phyloP scores from a whole-genome alignment of 2,888 invertebrate species.

The Drosophila borborema region DNA sequence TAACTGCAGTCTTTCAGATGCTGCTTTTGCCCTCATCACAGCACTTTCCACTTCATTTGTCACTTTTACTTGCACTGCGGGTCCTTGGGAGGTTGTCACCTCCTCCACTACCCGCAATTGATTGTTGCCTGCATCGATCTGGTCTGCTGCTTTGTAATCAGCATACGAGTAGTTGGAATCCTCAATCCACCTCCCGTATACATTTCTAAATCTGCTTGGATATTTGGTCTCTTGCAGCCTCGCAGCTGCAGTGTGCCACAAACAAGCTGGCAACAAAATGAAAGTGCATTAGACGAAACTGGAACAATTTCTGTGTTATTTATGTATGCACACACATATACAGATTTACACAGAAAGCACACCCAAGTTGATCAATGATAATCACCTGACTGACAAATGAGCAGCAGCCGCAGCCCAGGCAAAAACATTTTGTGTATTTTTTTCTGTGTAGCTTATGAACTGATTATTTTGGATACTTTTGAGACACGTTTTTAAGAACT shows the following conservation, averaged over 20 bases:
- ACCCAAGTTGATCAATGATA: slow-evolving; percentile 29
- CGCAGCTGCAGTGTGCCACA: slow-evolving; percentile 70
- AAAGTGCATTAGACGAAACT: slow-evolving; percentile 73
- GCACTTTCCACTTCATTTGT: slow-evolving; percentile 81
- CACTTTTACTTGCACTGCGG: slow-evolving; percentile 81
- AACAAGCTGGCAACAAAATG: slow-evolving; percentile 65
- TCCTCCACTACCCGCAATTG: slow-evolving; percentile 53
- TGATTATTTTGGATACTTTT: slow-evolving; percentile 13
- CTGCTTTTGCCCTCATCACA: slow-evolving; percentile 43
- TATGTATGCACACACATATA: not conserved
- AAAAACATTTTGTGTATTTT: slow-evolving; percentile 30
- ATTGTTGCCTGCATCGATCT: slow-evolving; percentile 70
- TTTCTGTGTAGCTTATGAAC: slow-evolving; percentile 4
- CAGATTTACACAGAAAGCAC: not conserved
- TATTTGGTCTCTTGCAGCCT: slow-evolving; percentile 24
- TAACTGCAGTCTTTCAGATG: slow-evolving; percentile 13
- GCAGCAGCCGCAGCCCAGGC: slow-evolving; percentile 46
- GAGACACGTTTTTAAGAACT: not conserved
- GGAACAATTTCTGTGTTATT: slow-evolving; percentile 44
- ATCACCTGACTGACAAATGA: slow-evolving; percentile 70
- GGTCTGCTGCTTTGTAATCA: slow-evolving; percentile 61
- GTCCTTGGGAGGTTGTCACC: slow-evolving; percentile 25
- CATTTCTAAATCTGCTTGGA: slow-evolving; percentile 22
- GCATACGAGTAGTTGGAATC: slow-evolving; percentile 27
- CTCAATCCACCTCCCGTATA: slow-evolving; percentile 19